Conservation (phyloP, 2,797 vertebrate genomes). For the Pangasius krempfi region DNA sequence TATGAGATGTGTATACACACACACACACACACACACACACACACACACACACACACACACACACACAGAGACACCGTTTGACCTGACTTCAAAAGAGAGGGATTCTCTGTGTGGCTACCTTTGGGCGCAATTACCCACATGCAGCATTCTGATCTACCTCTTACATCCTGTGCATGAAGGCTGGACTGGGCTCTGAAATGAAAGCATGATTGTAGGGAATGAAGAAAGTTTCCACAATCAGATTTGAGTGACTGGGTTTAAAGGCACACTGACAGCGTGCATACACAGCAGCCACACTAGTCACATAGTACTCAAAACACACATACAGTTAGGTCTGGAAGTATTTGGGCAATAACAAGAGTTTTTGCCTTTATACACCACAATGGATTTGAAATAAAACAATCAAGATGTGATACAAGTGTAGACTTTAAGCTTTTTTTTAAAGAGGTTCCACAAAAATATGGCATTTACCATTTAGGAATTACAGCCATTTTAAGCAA, state of each 20-base stretch:
- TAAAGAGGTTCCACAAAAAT: no score
- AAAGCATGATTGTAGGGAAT: constrained; percentile 32
- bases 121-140: constrained; percentile 62
- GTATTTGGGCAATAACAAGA: no score
- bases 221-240: constrained; percentile 35
- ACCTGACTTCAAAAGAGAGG: constrained; percentile 83
- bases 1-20: not conserved
- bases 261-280: constrained; percentile 51
- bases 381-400: no score
- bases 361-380: no score
- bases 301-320: not conserved
- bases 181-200: constrained; percentile 12
- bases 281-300: constrained; percentile 30
- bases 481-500: no score
- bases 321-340: not conserved
- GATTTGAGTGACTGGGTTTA: constrained; percentile 39
- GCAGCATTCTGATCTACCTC: not conserved
- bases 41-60: constrained; percentile 39
- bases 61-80: constrained; percentile 27
- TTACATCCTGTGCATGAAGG: not conserved
- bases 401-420: no score
- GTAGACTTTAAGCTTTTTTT: no score
- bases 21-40: not conserved
- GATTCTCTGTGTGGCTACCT: constrained; percentile 76
- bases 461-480: no score